These are phyloP conservation scores for Cyanistes caeruleus DNA, from an alignment of 2,113 vertebrate species.

Conservation along the genomic window DNA sequence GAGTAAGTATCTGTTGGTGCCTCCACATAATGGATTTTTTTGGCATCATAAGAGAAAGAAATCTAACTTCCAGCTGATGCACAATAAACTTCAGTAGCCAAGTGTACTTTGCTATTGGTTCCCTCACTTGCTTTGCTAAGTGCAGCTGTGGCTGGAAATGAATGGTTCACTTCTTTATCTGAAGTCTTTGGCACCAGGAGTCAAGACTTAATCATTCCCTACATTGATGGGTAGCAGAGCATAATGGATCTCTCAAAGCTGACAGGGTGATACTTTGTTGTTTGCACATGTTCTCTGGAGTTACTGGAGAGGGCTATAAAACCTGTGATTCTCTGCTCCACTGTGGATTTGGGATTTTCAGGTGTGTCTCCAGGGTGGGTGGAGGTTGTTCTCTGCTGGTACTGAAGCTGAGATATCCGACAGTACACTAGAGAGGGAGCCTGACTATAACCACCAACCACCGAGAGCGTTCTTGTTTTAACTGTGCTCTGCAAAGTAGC, in stretches of 20 bases:
- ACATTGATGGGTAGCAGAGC: conserved; percentile 7
- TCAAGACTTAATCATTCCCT: conserved; percentile 5
- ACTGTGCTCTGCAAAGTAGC: neutral
- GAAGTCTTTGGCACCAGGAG: neutral
- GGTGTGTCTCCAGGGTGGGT: neutral
- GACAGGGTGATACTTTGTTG: neutral
- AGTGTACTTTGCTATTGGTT: neutral
- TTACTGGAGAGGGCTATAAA: neutral
- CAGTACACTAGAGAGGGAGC: neutral
- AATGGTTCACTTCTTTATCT: neutral
- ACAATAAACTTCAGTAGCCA: neutral
- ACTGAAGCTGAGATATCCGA: neutral
- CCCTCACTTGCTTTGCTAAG: neutral
- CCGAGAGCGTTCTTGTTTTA: neutral
- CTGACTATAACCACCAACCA: accelerated
- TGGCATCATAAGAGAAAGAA: neutral
- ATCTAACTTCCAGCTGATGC: neutral
- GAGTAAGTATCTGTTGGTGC: neutral
- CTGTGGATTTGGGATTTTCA: neutral
- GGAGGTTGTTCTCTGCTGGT: neutral
- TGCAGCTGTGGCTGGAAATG: neutral
- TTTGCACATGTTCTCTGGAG: neutral
- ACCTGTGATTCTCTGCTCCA: neutral
- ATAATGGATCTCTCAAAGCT: neutral
- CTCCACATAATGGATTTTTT: neutral